These are phyloP conservation scores for Limnephilus marmoratus DNA, from an alignment of 2,888 invertebrate genomes.

Conservation along the genomic window DNA sequence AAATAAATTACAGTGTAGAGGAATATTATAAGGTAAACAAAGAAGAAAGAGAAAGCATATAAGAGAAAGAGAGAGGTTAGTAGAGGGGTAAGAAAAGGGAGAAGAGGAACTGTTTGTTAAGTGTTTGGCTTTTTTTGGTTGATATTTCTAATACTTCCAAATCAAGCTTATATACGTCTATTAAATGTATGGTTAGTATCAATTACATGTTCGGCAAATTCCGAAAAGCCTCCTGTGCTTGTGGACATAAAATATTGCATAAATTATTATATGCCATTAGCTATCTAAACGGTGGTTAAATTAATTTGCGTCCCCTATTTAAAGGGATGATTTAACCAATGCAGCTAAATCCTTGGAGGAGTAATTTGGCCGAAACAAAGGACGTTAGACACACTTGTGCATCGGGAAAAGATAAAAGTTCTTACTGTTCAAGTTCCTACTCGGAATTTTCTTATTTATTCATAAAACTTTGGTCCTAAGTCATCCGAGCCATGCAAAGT, in stretches of 20 bases:
- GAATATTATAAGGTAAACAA: no score
- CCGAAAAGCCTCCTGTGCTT: no score
- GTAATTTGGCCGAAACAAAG: slow-evolving; percentile 57
- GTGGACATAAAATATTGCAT: background rate
- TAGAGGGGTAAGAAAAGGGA: no score
- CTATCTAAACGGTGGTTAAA: background rate
- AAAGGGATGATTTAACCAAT: slow-evolving; percentile 34
- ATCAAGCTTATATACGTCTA: no score
- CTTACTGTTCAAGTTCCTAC: background rate
- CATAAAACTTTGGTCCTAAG: slow-evolving; percentile 4
- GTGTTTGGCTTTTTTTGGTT: no score
- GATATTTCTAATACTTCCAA: no score
- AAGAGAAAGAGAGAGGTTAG: no score
- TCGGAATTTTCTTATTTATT: slow-evolving; percentile 31
- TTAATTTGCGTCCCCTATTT: background rate
- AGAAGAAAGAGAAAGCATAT: no score
- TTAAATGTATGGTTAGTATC: no score
- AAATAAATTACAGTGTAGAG: no score
- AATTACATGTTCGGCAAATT: no score
- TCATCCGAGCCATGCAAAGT: slow-evolving; percentile 4
- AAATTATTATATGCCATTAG: background rate
- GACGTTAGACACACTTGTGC: slow-evolving; percentile 61
- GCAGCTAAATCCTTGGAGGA: slow-evolving; percentile 25
- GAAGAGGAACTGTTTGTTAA: no score
- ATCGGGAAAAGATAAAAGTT: slow-evolving; percentile 51